Conservation (phyloP, 2,113 vertebrate species). For the Dipodomys merriami region DNA sequence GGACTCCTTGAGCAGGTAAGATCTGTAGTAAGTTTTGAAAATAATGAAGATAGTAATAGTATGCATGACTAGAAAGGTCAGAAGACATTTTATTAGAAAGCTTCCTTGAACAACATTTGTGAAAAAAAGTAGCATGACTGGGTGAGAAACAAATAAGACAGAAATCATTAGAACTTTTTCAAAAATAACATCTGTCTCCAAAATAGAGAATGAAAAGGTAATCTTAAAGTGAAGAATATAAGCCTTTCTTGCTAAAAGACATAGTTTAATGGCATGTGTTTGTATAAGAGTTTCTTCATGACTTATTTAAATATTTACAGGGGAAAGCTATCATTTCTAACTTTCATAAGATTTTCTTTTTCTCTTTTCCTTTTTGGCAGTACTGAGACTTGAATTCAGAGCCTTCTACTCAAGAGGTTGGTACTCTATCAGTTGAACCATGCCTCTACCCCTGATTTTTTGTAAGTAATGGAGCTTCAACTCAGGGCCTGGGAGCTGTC, state of each 20-base stretch:
- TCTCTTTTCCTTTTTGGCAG: background rate
- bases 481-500: too few relatives aligned
- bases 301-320: background rate
- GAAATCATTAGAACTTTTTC: background rate
- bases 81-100: constrained; percentile 5
- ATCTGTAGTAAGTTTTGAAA: background rate
- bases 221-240: constrained; percentile 5
- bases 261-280: background rate
- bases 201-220: background rate
- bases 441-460: too few relatives aligned
- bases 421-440: too few relatives aligned
- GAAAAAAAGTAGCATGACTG: background rate
- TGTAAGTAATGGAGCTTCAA: too few relatives aligned
- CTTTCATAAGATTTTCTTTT: background rate
- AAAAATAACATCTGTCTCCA: background rate
- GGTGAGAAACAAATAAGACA: background rate
- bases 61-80: background rate
- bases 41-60: background rate
- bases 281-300: constrained; percentile 15
- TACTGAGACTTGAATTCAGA: too few relatives aligned
- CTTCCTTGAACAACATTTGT: background rate
- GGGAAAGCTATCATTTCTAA: background rate
- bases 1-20: background rate
- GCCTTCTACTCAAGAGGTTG: too few relatives aligned
- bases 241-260: background rate